phyloP scores from a whole-genome alignment of 2,797 vertebrate species.

The Coreius guichenoti region DNA sequence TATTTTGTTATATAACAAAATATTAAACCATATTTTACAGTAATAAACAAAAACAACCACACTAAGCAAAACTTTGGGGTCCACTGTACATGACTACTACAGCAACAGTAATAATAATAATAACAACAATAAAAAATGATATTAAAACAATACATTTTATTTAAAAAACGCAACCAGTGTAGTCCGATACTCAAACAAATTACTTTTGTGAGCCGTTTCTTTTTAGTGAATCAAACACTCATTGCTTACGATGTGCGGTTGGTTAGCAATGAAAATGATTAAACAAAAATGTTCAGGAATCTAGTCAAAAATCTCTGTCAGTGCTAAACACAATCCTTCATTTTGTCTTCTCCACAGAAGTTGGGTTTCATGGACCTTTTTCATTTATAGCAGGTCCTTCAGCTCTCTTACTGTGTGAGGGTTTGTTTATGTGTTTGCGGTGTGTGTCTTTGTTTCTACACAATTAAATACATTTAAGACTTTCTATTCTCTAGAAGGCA shows the following conservation, averaged over 20 bases:
- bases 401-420: not conserved
- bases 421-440: conserved; percentile 7
- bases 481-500: not conserved
- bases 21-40: not conserved
- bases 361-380: not conserved
- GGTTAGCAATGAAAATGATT: not conserved
- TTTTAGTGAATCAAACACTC: not conserved
- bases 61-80: not conserved
- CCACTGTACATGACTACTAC: not conserved
- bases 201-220: not conserved
- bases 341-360: not conserved
- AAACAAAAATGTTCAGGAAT: not conserved
- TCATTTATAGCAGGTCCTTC: not conserved
- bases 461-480: conserved; percentile 24
- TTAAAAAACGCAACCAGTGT: too few relatives aligned
- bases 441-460: conserved; percentile 25
- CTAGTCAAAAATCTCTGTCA: not conserved
- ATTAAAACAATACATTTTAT: not conserved
- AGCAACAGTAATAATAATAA: not conserved
- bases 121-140: not conserved
- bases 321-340: not conserved
- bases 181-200: not conserved
- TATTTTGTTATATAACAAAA: too few relatives aligned
- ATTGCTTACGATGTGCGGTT: not conserved
- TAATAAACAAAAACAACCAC: not conserved